phyloP scores from a whole-genome alignment of 2,888 invertebrate genomes.

The Acrobasis consociella region DNA sequence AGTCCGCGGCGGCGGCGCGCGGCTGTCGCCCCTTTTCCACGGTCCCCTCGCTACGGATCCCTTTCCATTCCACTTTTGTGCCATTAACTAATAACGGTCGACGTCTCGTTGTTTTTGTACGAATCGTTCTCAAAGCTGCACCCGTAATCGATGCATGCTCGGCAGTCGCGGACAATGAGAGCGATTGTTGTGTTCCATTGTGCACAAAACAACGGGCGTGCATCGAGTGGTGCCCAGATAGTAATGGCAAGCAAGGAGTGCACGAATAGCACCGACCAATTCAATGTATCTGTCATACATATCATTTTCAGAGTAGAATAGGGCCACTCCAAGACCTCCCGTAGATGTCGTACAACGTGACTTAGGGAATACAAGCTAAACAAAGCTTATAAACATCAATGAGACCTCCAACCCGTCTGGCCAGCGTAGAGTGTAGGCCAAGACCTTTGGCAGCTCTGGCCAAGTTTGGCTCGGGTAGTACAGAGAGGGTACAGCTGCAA shows the following conservation, averaged over 20 bases:
- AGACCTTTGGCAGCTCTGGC: too few species aligned
- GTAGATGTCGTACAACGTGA: too few species aligned
- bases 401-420: too few species aligned
- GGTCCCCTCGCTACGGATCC: conserved; percentile 28
- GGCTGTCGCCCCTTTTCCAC: conserved; percentile 18
- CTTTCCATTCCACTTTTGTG: conserved; percentile 25
- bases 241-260: not conserved
- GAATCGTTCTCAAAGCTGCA: conserved; percentile 4
- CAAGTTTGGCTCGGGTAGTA: too few species aligned
- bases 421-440: too few species aligned
- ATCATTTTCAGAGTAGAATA: too few species aligned
- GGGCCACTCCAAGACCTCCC: too few species aligned
- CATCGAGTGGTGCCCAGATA: not conserved
- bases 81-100: conserved; percentile 25
- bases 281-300: too few species aligned
- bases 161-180: not conserved
- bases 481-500: too few species aligned
- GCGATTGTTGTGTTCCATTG: conserved; percentile 8
- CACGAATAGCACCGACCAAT: not conserved
- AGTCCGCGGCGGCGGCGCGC: not conserved
- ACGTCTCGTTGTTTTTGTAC: conserved; percentile 26
- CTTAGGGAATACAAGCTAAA: too few species aligned
- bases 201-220: not conserved
- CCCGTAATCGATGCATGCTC: not conserved
- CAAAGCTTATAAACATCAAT: too few species aligned